Evolutionary conservation across 1,140 invertebrate species (phyloP).

Genomic region (Drosophila albomicans): DNA sequence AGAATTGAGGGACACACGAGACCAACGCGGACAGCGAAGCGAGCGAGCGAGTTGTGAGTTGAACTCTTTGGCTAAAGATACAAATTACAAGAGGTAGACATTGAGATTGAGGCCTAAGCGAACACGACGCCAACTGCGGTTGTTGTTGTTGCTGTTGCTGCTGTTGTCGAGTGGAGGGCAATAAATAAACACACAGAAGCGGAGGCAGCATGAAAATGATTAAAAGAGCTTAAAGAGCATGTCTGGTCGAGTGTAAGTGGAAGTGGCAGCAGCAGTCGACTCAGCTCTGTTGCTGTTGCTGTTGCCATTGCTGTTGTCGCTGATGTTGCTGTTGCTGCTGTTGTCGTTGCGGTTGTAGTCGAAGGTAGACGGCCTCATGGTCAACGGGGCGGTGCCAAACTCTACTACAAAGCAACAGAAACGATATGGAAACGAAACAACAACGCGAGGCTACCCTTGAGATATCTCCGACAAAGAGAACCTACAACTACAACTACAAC

Average conservation of each 20-base stretch:
- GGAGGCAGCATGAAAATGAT: conserved; percentile 78
- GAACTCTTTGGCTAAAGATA: conserved; percentile 81
- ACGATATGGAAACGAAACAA: conserved; percentile 44
- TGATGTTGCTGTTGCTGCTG: not conserved
- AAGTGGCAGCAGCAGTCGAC: conserved; percentile 46
- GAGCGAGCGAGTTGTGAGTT: conserved; percentile 56
- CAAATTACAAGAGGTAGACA: conserved; percentile 80
- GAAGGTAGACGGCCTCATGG: conserved; percentile 67
- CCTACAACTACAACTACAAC: not conserved
- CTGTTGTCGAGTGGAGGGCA: conserved; percentile 51
- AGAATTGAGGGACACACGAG: conserved; percentile 44
- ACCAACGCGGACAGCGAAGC: not conserved
- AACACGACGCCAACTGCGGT: conserved; percentile 25
- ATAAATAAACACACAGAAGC: conserved; percentile 74
- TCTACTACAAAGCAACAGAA: conserved; percentile 10
- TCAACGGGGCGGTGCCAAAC: conserved; percentile 58
- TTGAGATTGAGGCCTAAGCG: conserved; percentile 76
- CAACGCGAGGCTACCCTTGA: conserved; percentile 45
- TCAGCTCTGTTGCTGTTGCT: not conserved
- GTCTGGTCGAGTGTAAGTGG: conserved; percentile 56
- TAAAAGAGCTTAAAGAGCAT: conserved; percentile 82
- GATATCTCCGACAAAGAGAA: conserved; percentile 12
- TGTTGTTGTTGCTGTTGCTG: conserved; percentile 8
- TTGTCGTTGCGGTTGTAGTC: conserved; percentile 14
- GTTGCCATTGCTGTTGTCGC: conserved; percentile 8